Evolutionary conservation across 2,888 invertebrate genomes (phyloP).

Genomic region (Penaeus monodon): DNA sequence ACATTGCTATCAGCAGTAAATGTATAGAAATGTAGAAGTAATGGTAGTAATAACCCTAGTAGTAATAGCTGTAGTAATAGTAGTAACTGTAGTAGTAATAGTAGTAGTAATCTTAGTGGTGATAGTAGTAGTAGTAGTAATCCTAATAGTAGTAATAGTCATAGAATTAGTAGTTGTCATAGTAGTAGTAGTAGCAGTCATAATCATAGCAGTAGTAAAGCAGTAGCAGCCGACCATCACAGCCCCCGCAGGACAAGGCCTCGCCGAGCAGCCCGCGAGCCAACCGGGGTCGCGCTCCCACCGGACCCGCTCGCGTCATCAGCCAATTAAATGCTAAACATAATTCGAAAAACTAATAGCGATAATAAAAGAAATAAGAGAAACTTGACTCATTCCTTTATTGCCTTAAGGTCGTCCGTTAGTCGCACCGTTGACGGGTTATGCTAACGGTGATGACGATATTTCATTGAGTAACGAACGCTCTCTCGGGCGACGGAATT

Average conservation of each 20-base stretch:
- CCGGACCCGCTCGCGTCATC: not conserved
- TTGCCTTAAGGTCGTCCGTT: not conserved
- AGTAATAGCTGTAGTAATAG: conserved; percentile 17
- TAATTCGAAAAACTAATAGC: not conserved
- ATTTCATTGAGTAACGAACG: too few relatives aligned
- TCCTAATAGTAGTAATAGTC: conserved; percentile 20
- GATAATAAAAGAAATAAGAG: not conserved
- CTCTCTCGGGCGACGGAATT: too few relatives aligned
- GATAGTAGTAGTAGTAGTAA: conserved; percentile 10
- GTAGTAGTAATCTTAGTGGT: conserved; percentile 8
- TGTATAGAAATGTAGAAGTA: not conserved
- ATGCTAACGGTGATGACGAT: too few relatives aligned
- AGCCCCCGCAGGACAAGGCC: too few relatives aligned
- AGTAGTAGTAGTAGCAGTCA: not conserved
- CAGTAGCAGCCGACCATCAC: not conserved
- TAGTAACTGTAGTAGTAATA: conserved; percentile 14
- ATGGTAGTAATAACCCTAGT: not conserved
- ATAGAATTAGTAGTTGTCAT: not conserved
- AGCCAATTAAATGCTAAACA: not conserved
- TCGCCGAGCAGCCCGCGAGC: too few relatives aligned
- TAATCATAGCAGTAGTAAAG: not conserved
- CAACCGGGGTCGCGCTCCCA: too few relatives aligned
- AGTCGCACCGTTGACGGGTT: not conserved
- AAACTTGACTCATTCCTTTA: not conserved
- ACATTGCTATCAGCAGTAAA: conserved; percentile 1